These are phyloP conservation scores for Lacerta viridis DNA, from an alignment of 2,797 vertebrate genomes.

Conservation along the genomic window DNA sequence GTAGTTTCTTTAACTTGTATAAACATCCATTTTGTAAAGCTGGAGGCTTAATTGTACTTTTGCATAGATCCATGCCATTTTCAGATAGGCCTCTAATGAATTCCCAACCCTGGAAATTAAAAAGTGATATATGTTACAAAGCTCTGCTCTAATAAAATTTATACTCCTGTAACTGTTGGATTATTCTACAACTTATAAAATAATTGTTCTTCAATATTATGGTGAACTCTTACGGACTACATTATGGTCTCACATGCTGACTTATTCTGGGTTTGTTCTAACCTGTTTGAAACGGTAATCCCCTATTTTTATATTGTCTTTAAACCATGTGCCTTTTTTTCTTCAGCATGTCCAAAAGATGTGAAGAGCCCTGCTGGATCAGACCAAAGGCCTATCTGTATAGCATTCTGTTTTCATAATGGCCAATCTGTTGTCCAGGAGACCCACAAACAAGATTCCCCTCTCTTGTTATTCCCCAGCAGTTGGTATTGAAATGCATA, in stretches of 20 bases:
- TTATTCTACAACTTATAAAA: conserved; percentile 26
- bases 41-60: conserved; percentile 51
- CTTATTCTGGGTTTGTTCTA: conserved; percentile 33
- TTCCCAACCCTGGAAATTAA: conserved; percentile 45
- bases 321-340: background rate
- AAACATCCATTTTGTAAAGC: conserved; percentile 54
- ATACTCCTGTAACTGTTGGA: conserved; percentile 12
- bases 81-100: conserved; percentile 48
- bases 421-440: background rate
- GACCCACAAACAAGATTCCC: background rate
- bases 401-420: background rate
- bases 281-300: conserved; percentile 25
- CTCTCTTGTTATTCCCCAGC: background rate
- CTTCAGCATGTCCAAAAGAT: background rate
- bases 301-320: conserved; percentile 7
- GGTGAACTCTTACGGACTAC: background rate
- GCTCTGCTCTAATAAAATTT: conserved; percentile 36
- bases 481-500: background rate
- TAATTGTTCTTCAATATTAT: conserved; percentile 35
- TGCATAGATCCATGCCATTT: conserved; percentile 36
- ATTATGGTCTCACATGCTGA: background rate
- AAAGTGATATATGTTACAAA: conserved; percentile 36
- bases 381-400: background rate
- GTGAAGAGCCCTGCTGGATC: background rate
- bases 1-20: conserved; percentile 55